Base-by-base conservation (phyloP, 1,140 invertebrate genomes). In the Parasteatoda tepidariorum region DNA sequence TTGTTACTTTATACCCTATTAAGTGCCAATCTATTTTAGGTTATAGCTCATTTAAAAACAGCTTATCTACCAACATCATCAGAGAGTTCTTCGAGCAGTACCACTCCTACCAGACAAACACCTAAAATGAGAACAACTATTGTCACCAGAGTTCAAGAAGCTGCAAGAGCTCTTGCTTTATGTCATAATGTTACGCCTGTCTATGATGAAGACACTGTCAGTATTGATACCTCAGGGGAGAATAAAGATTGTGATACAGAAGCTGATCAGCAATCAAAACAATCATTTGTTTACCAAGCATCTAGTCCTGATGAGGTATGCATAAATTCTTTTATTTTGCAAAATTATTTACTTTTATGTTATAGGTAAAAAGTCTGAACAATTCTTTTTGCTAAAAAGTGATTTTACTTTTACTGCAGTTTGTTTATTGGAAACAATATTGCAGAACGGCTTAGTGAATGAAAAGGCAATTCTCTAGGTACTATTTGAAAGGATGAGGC, bases 101-200 rank as follows among this genome's bases (percentile, higher is more conserved):
- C 84, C 18, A 61, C 85, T 38, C 84, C 87, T 2, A 75, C 73
- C 18, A 79, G 73, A 68, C 28, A 76, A 13, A 22, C 66, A 11
- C 67, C 82, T 88, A 89, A 92, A 86, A 91, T 93, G 79, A 89
- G 92, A 83, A 89, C 92, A 79, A 93, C 92, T 0, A 94, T 95
- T 86, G 92, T 93, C 59, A 95, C 93, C 55, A 91, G 96, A 55
- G 93, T 98, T 57, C 94, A 93, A 30, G 95, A 98, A 86, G 96
- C 96, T 0, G 96, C 99, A 6, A 93, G 96, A 86, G 97, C 98
- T 0, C 89, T 99, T 15, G 97, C 98, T 0, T 89, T 99, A 5
- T 99, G 98, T 90, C 98, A 99, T 88, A 99, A 99, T 90, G 98
- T 99, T 0, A 99, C 98, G 0, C 98, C 98, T 0, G 96, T 99